Evolutionary conservation across 37 sponge, comb jelly and placozoan genomes (phyloP), one percentile per base, ranked within the genome.

Genomic region (Corticium candelabrum): DNA sequence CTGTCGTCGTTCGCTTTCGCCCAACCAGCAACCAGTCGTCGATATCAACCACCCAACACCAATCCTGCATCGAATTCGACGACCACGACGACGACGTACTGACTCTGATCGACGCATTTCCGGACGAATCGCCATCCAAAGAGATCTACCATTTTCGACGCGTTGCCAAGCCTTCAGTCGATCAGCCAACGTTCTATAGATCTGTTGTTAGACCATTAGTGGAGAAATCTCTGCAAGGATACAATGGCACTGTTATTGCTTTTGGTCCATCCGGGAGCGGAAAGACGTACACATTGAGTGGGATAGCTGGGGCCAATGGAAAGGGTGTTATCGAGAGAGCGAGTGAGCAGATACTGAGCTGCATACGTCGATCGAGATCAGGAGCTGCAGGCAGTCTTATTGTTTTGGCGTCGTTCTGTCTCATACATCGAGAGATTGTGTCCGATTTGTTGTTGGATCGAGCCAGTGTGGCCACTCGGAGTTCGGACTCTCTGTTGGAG

Each of bases 191-290:
- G 62, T 50, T 78, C n/a, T 90, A 86, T 79, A 78, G 75, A 37
- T 34, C 43, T 37, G 41, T 84, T 15, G 82, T 81, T 21, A 80
- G 68, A 15, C 78, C 83, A 40, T 35, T 86, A n/a, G 90, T 89
- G 5, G 90, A 86, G 41, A 84, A 77, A 39, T 74, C 79, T 32
- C 83, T 90, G 2, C 83, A 78, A 0, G 91, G 91, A 31, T 90
- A 85, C 75, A 40, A 90, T 50, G 91, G 86, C 39, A 87, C 91
- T 11, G 77, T 90, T 57, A 76, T 90, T 38, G 69, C 86, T 1
- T 37, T 85, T 31, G 88, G 85, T 1, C 39, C 56, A 27, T 38
- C 34, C 41, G 15, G 34, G 1, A 68, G 40, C 21, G 15, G 36
- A 15, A 69, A 34, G 3, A 3, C 11, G 0, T 3, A 21, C 34